phyloP scores from a whole-genome alignment of 2,113 vertebrate genomes.

The Smithornis capensis region DNA sequence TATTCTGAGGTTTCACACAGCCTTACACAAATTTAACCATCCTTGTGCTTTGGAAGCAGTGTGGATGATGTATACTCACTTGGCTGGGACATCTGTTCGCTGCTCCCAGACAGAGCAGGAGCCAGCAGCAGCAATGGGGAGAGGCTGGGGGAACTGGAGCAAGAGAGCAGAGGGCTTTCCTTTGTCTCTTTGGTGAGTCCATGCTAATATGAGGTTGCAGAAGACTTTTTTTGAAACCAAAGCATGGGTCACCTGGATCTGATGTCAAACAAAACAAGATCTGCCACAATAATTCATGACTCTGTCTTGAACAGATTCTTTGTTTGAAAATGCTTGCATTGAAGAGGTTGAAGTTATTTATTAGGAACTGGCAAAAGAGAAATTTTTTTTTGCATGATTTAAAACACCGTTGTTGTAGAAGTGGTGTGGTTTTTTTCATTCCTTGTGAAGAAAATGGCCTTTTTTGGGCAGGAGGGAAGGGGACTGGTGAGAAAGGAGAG shows the following conservation, averaged over 20 bases:
- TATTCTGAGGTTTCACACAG: neutral
- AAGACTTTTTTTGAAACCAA: neutral
- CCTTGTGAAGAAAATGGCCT: conserved; percentile 53
- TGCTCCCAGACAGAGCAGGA: neutral
- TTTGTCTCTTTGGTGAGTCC: neutral
- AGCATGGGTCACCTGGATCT: neutral
- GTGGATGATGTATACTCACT: fast-evolving
- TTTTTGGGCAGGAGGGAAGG: conserved; percentile 53
- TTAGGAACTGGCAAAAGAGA: conserved; percentile 13
- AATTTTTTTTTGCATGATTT: conserved; percentile 22
- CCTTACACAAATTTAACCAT: neutral
- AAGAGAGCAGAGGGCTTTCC: neutral
- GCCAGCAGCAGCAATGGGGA: neutral
- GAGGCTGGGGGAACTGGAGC: neutral
- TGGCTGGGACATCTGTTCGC: neutral
- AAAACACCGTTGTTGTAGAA: conserved; percentile 18
- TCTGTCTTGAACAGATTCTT: neutral
- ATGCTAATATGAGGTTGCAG: neutral
- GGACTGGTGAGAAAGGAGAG: neutral
- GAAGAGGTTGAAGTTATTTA: conserved; percentile 39
- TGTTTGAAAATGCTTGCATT: conserved; percentile 23
- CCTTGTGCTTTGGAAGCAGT: neutral
- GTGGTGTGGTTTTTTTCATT: neutral
- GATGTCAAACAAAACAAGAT: neutral
- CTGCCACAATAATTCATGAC: neutral